A percentile compares a stretch with the other conserved stretches of the same genome.
phyloP scores from a whole-genome alignment of 2,888 invertebrate genomes.

The Drosophila aldrichi region DNA sequence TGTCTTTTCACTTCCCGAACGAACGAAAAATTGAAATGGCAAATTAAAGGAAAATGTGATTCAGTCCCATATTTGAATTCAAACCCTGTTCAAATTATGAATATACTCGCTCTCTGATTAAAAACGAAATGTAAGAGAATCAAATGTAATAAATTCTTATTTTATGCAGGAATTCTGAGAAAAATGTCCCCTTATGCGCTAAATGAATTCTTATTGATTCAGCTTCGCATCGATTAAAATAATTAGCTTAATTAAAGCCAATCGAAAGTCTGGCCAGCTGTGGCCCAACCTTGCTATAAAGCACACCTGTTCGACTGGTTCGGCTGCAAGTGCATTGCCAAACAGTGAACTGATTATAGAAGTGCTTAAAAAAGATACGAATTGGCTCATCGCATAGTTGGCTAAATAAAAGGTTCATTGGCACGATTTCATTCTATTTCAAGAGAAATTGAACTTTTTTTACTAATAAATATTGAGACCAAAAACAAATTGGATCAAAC shows the following conservation, averaged over 20 bases:
- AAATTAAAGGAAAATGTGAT: not conserved
- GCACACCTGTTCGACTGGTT: constrained; percentile 36
- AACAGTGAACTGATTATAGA: constrained; percentile 15
- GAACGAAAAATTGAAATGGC: no score
- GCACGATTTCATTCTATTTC: constrained; percentile 8
- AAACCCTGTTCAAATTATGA: not conserved
- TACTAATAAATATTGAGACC: no score
- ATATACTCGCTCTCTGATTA: not conserved
- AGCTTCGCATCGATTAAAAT: constrained; percentile 23
- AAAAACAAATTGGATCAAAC: no score
- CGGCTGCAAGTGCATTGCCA: not conserved
- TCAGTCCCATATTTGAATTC: not conserved
- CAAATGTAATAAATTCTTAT: constrained; percentile 25
- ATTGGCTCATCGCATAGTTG: constrained; percentile 24
- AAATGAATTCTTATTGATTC: constrained; percentile 21
- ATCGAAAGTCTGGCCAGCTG: constrained; percentile 19
- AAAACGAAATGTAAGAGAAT: not conserved
- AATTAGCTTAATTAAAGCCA: constrained; percentile 30
- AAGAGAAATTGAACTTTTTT: not conserved
- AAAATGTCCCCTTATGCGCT: constrained; percentile 40
- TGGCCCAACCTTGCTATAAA: constrained; percentile 12
- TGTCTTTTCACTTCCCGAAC: no score
- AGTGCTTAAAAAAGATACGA: constrained; percentile 18
- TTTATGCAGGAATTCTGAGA: constrained; percentile 29
- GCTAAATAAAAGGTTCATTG: constrained; percentile 44